Conservation (phyloP, 2,888 invertebrate genomes). For the Dicycla oo region DNA sequence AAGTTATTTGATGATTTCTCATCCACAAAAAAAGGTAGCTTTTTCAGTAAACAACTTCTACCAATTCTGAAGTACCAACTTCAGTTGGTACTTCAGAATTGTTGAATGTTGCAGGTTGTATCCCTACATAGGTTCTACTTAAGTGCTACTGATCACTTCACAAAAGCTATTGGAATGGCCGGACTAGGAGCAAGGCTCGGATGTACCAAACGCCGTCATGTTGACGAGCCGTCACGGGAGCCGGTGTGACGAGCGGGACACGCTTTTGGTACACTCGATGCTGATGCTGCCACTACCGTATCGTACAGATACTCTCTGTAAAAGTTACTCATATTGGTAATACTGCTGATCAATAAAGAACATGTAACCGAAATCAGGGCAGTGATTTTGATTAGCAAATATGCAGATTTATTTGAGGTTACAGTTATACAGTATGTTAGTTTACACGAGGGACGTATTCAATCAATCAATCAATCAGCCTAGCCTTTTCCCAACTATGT, state of each 20-base stretch:
- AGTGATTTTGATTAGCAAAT: neutral
- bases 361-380: neutral
- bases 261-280: constrained; percentile 31
- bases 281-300: constrained; percentile 1
- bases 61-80: neutral
- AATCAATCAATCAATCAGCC: too few species aligned
- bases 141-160: constrained; percentile 5
- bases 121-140: neutral
- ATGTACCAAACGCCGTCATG: constrained; percentile 40
- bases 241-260: neutral
- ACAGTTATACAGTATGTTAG: too few species aligned
- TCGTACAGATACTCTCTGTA: neutral
- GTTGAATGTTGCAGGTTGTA: constrained; percentile 1
- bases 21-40: too few species aligned
- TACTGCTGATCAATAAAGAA: neutral
- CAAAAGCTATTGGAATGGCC: constrained; percentile 7
- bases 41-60: too few species aligned
- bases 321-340: neutral
- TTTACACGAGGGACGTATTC: too few species aligned
- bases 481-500: too few species aligned
- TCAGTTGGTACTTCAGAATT: too few species aligned
- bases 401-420: neutral
- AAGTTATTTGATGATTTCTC: too few species aligned
- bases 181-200: constrained; percentile 5
- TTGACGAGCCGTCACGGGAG: constrained; percentile 34